These are phyloP conservation scores for Philopotamus ludificatus DNA, from an alignment of 1,140 invertebrate genomes.

Conservation along the genomic window DNA sequence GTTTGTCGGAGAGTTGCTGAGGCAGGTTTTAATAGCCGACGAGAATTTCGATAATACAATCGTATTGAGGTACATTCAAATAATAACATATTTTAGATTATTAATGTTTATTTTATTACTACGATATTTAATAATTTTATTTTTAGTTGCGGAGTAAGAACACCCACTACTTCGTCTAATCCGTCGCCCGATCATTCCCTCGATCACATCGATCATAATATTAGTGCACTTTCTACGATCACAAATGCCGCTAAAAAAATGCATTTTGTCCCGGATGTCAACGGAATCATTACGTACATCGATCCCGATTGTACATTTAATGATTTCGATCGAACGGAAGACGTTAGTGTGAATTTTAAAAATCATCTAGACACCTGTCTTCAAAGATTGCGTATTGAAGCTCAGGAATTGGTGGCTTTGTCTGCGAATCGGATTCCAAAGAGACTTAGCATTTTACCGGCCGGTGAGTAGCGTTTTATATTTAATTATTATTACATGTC, in stretches of 20 bases:
- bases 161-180: neutral
- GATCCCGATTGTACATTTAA: conserved; percentile 55
- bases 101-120: neutral
- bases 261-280: conserved; percentile 68
- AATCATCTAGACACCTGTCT: conserved; percentile 65
- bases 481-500: too few species aligned
- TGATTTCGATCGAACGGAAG: conserved; percentile 43
- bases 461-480: conserved; percentile 29
- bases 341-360: conserved; percentile 61
- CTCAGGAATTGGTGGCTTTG: conserved; percentile 64
- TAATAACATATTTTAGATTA: neutral
- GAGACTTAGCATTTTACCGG: conserved; percentile 34
- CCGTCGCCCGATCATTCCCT: conserved; percentile 4
- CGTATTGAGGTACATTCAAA: conserved; percentile 33
- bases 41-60: conserved; percentile 39
- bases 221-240: conserved; percentile 46
- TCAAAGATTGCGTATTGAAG: conserved; percentile 63
- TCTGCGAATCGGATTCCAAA: conserved; percentile 47
- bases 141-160: conserved; percentile 14
- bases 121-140: conserved; percentile 1
- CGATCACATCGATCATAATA: conserved; percentile 40
- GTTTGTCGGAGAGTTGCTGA: conserved; percentile 64
- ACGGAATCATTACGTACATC: conserved; percentile 61
- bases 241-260: conserved; percentile 52
- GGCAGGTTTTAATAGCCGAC: conserved; percentile 43